A percentile compares a stretch with the other conserved stretches of the same genome.
Conservation (phyloP, 1,140 invertebrate species). For the Augochlora pura region DNA sequence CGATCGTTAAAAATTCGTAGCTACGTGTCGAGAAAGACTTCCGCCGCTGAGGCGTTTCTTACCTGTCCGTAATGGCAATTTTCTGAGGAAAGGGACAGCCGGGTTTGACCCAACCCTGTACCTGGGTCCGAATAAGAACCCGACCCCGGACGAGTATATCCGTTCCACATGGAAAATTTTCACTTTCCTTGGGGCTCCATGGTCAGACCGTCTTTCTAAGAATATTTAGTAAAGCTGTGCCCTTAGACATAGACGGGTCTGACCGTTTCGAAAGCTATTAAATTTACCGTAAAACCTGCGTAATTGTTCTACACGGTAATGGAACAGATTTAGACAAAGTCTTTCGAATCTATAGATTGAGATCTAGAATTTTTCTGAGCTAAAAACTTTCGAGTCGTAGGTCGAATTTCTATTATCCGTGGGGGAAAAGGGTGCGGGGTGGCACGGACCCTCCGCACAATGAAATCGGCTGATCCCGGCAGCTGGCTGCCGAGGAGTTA, state of each 20-base stretch:
- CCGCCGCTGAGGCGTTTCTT: constrained; percentile 38
- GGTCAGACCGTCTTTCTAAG: background rate
- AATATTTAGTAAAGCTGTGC: background rate
- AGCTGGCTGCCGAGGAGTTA: constrained; percentile 17
- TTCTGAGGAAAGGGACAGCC: constrained; percentile 38
- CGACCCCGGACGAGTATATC: background rate
- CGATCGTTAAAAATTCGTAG: constrained; percentile 35
- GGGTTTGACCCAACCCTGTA: constrained; percentile 38
- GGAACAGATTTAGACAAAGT: too few relatives aligned
- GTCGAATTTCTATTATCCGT: constrained; percentile 24
- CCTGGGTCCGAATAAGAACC: constrained; percentile 8
- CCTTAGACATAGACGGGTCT: too few relatives aligned
- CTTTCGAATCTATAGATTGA: too few relatives aligned
- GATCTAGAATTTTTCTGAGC: background rate
- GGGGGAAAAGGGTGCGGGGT: background rate
- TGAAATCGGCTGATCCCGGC: constrained; percentile 26
- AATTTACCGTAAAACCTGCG: too few relatives aligned
- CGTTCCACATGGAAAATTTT: background rate
- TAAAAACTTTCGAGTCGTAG: background rate
- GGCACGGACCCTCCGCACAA: constrained; percentile 5
- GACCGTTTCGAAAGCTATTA: too few relatives aligned
- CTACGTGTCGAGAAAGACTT: constrained; percentile 45
- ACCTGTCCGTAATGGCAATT: constrained; percentile 33
- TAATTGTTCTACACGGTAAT: too few relatives aligned
- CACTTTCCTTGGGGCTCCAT: background rate